Evolutionary conservation across 2,113 vertebrate species (phyloP), one percentile per base, ranked within the genome.

Genomic region (Paraplagusia blochii): DNA sequence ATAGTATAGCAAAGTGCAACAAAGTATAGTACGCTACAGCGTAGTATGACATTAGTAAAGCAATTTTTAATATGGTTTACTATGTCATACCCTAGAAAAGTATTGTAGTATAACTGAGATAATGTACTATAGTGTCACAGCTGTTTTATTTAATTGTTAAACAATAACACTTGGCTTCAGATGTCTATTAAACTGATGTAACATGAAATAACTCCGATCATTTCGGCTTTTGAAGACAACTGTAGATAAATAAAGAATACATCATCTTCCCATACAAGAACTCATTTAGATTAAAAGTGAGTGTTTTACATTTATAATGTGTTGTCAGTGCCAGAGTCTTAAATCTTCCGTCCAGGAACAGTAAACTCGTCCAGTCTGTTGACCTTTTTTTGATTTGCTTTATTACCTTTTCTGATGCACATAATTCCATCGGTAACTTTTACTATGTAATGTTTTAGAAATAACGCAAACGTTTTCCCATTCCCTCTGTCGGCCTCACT

Each of bases 401-500:
- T 16, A n/a, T 44, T n/a, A 5, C 39, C 4, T 8, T 17, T 59
- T 57, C 15, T 4, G 11, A 38, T 14, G 7, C n/a, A 14, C 13
- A 53, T 35, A 42, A 39, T 34, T 59, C 40, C 16, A 10, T 8
- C 1, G 13, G 22, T 5, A 43, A 13, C 48, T 63, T 61, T 42
- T 17, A 53, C 34, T 3, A 48, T 16, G 19, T 63, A 34, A n/a
- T 1, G 10, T 50, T 58, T 63, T 50, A n/a, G 53, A 58, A 53
- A 45, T 50, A 52, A 46, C 48, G 45, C 14, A 46, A 45, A 52
- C 35, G 16, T 51, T 44, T 53, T 18, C 33, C 36, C 9, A 29
- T 22, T 14, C 53, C 45, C n/a, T 16, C 47, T 17, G 50, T 40
- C 8, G 40, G 62, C 53, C 48, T 53, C 56, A 44, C 38, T 66